Evolutionary conservation across 2,888 invertebrate genomes (phyloP).

Genomic region (Myopa testacea): DNA sequence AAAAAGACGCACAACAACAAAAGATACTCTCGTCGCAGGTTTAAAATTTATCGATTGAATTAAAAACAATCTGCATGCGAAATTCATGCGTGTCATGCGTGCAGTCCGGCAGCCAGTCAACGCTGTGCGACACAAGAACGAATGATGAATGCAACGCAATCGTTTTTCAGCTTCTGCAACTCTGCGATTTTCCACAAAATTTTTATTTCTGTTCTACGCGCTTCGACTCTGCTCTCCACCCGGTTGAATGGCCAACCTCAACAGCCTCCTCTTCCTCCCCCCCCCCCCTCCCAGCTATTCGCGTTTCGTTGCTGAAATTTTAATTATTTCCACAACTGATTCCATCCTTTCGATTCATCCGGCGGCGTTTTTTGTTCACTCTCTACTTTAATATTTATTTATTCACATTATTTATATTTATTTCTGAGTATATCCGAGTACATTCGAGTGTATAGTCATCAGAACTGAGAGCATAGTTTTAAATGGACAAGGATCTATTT

Average conservation of each 20-base stretch:
- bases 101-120: neutral
- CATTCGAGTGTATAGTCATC: no score
- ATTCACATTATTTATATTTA: constrained; percentile 13
- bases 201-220: constrained; percentile 57
- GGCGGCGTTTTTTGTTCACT: neutral
- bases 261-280: no score
- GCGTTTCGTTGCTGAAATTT: constrained; percentile 20
- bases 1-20: neutral
- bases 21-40: neutral
- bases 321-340: constrained; percentile 29
- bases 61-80: constrained; percentile 26
- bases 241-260: neutral
- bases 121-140: neutral
- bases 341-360: neutral
- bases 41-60: constrained; percentile 36
- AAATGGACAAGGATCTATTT: no score
- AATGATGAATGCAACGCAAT: neutral
- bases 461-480: no score
- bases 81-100: constrained; percentile 10
- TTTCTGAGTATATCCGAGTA: neutral
- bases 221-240: neutral
- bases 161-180: neutral
- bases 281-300: neutral
- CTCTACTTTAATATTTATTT: constrained; percentile 11
- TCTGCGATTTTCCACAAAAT: constrained; percentile 42